Evolutionary conservation across 2,797 vertebrate species (phyloP).

Genomic region (Sebastes steindachneri): DNA sequence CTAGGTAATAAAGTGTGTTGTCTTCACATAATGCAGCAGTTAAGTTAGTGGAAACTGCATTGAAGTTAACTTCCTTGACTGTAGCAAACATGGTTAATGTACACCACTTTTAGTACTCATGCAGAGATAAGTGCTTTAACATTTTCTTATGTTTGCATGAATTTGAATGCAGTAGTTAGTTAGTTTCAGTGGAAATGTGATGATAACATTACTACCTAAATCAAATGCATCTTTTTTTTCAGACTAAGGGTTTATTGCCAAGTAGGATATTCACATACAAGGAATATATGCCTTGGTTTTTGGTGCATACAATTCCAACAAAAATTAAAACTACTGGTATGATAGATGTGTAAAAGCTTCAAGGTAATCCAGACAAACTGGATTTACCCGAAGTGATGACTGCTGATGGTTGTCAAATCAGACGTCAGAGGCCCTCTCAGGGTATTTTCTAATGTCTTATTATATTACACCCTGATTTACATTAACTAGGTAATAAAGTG

Average conservation of each 20-base stretch:
- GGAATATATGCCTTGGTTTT: too few species aligned
- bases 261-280: too few species aligned
- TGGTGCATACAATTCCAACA: too few species aligned
- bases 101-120: neutral
- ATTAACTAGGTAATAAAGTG: neutral
- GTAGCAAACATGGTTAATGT: neutral
- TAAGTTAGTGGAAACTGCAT: too few species aligned
- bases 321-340: too few species aligned
- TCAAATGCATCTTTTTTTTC: neutral
- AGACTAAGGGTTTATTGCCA: too few species aligned
- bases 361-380: fast-evolving
- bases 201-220: neutral
- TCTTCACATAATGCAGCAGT: neutral
- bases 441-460: neutral
- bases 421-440: neutral
- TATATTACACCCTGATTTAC: too few species aligned
- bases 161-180: constrained; percentile 1
- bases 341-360: too few species aligned
- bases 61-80: neutral
- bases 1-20: neutral
- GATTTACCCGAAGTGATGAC: neutral
- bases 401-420: neutral
- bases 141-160: constrained; percentile 15
- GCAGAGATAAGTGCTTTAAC: neutral
- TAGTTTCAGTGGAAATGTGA: neutral